Base-by-base conservation (phyloP, 2,888 invertebrate genomes). In the Pollenia griseotomentosa region DNA sequence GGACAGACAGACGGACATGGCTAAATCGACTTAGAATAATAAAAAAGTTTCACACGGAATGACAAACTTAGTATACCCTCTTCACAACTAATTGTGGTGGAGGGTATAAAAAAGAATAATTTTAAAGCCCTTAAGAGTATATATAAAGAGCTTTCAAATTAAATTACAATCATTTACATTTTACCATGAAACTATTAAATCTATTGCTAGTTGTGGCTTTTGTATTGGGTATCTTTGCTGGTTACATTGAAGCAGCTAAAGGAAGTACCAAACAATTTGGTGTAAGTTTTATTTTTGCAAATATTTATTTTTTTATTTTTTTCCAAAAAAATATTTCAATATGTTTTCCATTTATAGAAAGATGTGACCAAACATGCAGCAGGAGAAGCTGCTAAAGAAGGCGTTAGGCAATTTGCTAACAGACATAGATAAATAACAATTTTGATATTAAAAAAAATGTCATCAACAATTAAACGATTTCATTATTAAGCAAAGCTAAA, bases 181-280 rank as follows among this genome's bases (percentile, higher is more conserved):
- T 33, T 14, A 57, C 12, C 8, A 79, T 70, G 59, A 79, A 42
- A 51, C 19, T 79, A 14, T 51, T 61, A 70, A 51, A 70, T 16
- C 9, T 61, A 7, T 70, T 70, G 10, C 14, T 79, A 51, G 19
- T 59, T 11, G 10, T 57, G 10, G 55, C 16, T 6, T 2, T 12
- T 55, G 44, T 77, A 14, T 2, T 77, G n/a, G 53, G 42, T 16
- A 3, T 23, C 10, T 19, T 65, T 19, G 23, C 14, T 19, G 19
- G 3, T 9, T 2, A 40, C 42, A 71, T 71, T 73, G 55, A 71
- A n/a, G 73, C 33, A 6, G 33, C 19, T 19, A 81, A 19, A 9
- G n/a, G 51, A 14, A 33, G 8, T 5, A 11, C 19, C 12, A 79
- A 40, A 42, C 33, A 33, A 33, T 33, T 33, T 6, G 33, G 5